Evolutionary conservation across 2,113 vertebrate genomes (phyloP).

Genomic region (Dicentrarchus labrax): DNA sequence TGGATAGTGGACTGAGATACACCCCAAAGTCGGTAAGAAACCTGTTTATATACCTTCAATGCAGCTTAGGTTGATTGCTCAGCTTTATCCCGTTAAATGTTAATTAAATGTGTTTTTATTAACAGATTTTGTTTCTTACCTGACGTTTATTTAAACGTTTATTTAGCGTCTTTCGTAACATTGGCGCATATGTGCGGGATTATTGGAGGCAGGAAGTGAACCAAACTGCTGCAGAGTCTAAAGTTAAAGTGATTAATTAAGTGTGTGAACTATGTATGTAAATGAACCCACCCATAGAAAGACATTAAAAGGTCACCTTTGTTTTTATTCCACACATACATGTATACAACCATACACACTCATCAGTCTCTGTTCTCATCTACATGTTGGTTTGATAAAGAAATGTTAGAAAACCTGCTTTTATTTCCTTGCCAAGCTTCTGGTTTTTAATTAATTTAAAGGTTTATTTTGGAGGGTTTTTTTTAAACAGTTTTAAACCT

Average conservation of each 20-base stretch:
- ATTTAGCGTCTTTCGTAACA: too few species aligned
- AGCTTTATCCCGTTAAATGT: background rate
- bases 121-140: background rate
- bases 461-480: background rate
- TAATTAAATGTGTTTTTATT: background rate
- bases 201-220: background rate
- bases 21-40: slow-evolving; percentile 72
- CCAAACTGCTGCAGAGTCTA: background rate
- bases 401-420: background rate
- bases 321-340: slow-evolving; percentile 7
- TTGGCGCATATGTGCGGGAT: background rate
- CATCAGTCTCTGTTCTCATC: background rate
- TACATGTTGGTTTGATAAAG: background rate
- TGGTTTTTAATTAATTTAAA: background rate
- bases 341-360: background rate
- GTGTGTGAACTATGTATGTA: background rate
- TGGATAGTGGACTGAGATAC: slow-evolving; percentile 80
- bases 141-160: background rate
- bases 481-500: background rate
- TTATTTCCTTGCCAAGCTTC: background rate
- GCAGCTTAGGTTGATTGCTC: accelerated
- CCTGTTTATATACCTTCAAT: background rate
- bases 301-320: background rate
- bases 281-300: background rate
- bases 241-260: background rate